A percentile compares a stretch with the other conserved stretches of the same genome.
phyloP scores from a whole-genome alignment of 2,888 invertebrate species.

The Cryptophagus acutangulus region DNA sequence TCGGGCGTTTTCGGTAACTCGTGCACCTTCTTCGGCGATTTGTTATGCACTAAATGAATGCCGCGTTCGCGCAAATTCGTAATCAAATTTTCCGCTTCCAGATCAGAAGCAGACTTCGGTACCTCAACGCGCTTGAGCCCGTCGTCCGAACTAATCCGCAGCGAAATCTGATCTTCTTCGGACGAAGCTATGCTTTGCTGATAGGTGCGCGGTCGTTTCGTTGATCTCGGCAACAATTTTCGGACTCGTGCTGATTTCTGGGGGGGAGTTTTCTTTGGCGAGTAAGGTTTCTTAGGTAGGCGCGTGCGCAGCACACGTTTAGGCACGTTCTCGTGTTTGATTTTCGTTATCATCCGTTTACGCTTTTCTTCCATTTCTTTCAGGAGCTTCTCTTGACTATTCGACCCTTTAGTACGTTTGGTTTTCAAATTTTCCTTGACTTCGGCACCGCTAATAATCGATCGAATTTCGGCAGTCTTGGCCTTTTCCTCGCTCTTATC shows the following conservation, averaged over 20 bases:
- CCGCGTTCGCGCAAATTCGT: slow-evolving; percentile 40
- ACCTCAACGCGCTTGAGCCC: background rate
- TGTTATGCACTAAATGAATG: slow-evolving; percentile 41
- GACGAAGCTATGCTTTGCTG: slow-evolving; percentile 12
- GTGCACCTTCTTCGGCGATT: slow-evolving; percentile 26
- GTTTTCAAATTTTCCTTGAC: slow-evolving; percentile 13
- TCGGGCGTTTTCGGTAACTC: no score
- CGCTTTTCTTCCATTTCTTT: slow-evolving; percentile 37
- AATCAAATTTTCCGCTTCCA: slow-evolving; percentile 36
- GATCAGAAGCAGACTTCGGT: slow-evolving; percentile 22
- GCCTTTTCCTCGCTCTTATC: no score
- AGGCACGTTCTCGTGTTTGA: no score
- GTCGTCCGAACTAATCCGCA: slow-evolving; percentile 10
- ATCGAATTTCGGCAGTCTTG: slow-evolving; percentile 2
- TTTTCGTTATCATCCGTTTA: slow-evolving; percentile 27
- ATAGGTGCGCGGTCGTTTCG: slow-evolving; percentile 11
- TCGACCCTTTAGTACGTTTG: no score
- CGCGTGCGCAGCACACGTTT: no score
- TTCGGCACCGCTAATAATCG: slow-evolving; percentile 12
- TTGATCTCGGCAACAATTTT: background rate
- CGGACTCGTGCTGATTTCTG: no score
- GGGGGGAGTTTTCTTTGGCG: no score
- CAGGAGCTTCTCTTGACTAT: slow-evolving; percentile 16
- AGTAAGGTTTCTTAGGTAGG: no score
- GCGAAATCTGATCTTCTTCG: background rate